Evolutionary conservation across 2,797 vertebrate genomes (phyloP).

Genomic region (Chaetophractus vellerosus): DNA sequence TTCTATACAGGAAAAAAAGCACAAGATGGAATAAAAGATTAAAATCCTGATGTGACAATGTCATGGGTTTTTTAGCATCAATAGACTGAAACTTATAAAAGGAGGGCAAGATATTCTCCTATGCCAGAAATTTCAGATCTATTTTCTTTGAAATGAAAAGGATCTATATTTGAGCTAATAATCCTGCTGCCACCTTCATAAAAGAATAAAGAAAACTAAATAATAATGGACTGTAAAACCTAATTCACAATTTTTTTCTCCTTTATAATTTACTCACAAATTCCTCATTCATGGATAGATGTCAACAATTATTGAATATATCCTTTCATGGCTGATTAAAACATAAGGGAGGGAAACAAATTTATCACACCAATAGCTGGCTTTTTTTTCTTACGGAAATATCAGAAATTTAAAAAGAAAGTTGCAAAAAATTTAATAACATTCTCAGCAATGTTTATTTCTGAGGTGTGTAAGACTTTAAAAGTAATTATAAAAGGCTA

Average conservation of each 20-base stretch:
- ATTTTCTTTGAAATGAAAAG: constrained; percentile 33
- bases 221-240: no score
- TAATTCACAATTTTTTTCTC: no score
- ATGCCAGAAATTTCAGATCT: not conserved
- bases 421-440: not conserved
- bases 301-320: no score
- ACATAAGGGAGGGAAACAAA: no score
- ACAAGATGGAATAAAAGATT: not conserved
- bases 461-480: not conserved
- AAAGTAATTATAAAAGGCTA: not conserved
- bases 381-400: not conserved
- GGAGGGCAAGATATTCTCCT: not conserved
- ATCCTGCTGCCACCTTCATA: no score
- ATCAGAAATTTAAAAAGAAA: no score
- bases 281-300: no score
- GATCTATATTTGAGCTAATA: not conserved
- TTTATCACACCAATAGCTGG: no score
- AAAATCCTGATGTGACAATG: not conserved
- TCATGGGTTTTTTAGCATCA: not conserved
- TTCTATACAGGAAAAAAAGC: not conserved
- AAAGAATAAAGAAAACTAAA: no score
- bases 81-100: not conserved
- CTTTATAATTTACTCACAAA: no score
- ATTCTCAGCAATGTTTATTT: not conserved
- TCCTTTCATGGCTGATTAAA: no score